Base-by-base conservation (phyloP, 2,113 vertebrate species). In the Pseudopipra pipra region DNA sequence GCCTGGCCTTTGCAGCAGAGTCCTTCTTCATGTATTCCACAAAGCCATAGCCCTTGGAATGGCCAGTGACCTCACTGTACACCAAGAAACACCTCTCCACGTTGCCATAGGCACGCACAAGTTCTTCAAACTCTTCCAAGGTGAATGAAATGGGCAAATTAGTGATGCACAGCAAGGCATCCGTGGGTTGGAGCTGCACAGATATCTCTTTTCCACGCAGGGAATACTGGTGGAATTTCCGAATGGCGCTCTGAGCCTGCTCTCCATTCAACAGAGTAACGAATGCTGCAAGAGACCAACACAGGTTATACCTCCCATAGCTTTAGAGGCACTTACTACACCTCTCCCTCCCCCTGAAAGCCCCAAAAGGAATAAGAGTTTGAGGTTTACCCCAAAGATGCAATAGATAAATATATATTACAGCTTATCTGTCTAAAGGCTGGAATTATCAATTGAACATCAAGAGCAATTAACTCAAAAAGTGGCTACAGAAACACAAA, bases 1-100 rank as follows among this genome's bases (percentile, higher is more conserved):
- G 98, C 21, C 99, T 98, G 41, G 99, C 99, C 94, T 99, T 98
- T 5, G 99, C 99, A 49, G 99, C 99, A 5, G 99, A 99, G 97
- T 99, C 99, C 97, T 99, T 99, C 97, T 99, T 99, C 99, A 99
- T 99, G 95, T 99, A 99, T 43, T 99, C 99, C 89, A 99, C 99
- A 92, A 99, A 99, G 6, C 99, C 99, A 1, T 99, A 99, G 96
- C 99, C 99, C 96, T 99, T 99, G 89, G 99, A 99, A 63, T 98
- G 98, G 30, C 99, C 99, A 2, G 98, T 99, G 66, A 98, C 97
- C 97, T 99, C 98, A 23, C 98, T 99, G 96, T 99, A 99, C 16
- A 99, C 99, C 97, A 99, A 97, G 97, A 99, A 99, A 96, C 98
- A 99, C 59, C 99, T 98, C 97, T 99, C 99, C 1, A 99, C 98